Evolutionary conservation across 2,113 vertebrate species (phyloP).

Genomic region (Ciconia maguari): DNA sequence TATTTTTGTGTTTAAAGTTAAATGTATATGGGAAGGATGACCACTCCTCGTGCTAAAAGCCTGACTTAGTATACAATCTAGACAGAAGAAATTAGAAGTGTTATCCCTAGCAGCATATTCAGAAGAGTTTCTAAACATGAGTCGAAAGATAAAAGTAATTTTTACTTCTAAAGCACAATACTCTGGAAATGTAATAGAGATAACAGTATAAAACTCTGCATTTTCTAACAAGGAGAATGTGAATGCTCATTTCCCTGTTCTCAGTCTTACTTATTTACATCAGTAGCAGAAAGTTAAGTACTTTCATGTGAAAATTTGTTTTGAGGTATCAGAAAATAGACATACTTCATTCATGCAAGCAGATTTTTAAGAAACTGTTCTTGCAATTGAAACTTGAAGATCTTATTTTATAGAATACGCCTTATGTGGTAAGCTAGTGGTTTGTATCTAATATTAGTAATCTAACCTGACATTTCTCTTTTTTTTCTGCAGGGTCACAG

Average conservation of each 20-base stretch:
- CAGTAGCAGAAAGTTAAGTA: background rate
- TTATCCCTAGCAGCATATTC: background rate
- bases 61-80: background rate
- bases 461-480: background rate
- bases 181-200: background rate
- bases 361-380: background rate
- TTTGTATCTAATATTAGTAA: background rate
- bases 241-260: background rate
- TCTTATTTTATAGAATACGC: background rate
- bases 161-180: background rate
- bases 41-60: background rate
- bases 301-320: background rate
- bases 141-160: background rate
- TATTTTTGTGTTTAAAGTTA: background rate
- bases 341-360: background rate
- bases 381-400: background rate
- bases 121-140: background rate
- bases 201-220: background rate
- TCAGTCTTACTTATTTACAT: background rate
- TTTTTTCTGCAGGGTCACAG: conserved; percentile 75
- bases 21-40: background rate
- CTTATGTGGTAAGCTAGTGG: background rate
- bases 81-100: background rate
- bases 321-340: background rate
- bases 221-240: background rate